A percentile compares a stretch with the other conserved stretches of the same genome.
Evolutionary conservation across 2,113 vertebrate species (phyloP).

Genomic region (Engystomops pustulosus): DNA sequence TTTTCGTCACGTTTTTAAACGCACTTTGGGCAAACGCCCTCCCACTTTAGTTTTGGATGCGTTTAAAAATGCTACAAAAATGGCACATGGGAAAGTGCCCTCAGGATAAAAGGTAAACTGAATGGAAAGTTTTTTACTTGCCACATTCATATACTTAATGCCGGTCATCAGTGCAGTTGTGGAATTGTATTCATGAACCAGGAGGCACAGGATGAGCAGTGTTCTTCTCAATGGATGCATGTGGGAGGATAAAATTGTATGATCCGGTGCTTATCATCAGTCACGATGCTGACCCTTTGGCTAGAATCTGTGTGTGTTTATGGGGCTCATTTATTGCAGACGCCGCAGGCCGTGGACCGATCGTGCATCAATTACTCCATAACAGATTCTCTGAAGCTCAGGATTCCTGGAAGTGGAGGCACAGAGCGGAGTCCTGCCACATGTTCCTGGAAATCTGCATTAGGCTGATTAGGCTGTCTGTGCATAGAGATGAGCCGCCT

Average conservation of each 20-base stretch:
- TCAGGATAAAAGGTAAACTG: no score
- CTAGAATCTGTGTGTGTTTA: background rate
- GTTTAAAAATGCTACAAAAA: no score
- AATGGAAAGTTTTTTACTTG: no score
- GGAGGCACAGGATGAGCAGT: background rate
- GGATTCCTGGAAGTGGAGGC: background rate
- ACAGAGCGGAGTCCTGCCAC: background rate
- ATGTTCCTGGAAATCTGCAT: background rate
- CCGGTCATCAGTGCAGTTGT: background rate
- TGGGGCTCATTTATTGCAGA: background rate
- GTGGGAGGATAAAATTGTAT: no score
- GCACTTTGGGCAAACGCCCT: no score
- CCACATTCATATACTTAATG: background rate
- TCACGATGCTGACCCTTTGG: background rate
- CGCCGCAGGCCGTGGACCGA: background rate
- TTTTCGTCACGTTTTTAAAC: no score
- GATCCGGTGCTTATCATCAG: background rate
- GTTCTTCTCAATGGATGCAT: background rate
- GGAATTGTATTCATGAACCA: background rate
- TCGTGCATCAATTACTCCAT: background rate
- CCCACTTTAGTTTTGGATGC: no score
- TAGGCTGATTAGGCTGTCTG: background rate
- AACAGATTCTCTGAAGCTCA: background rate
- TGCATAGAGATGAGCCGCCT: background rate
- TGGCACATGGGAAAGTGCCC: no score